Percentiles rank a stretch among this genome's conserved stretches.
Conservation (phyloP, 2,113 vertebrate species). For the Callocephalon fimbriatum region DNA sequence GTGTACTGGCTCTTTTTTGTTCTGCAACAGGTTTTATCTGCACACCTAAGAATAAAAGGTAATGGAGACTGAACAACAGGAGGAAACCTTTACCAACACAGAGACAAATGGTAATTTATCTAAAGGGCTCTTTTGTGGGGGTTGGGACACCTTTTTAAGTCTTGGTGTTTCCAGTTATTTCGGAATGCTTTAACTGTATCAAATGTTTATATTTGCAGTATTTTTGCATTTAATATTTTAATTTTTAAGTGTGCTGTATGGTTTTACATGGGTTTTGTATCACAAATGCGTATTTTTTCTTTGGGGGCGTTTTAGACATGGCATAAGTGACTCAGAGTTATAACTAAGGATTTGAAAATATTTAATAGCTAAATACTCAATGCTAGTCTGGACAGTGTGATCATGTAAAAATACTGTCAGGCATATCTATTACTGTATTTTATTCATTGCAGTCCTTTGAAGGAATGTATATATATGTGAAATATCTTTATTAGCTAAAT, state of each 20-base stretch:
- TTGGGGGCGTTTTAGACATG: not conserved
- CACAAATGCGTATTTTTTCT: not conserved
- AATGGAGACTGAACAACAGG: conserved; percentile 96
- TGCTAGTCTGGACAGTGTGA: not conserved
- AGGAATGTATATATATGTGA: too few species aligned
- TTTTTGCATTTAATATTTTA: not conserved
- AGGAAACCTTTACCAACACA: conserved; percentile 91
- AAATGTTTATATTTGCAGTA: not conserved
- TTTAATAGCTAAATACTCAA: not conserved
- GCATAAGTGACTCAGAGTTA: not conserved
- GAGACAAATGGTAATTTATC: conserved; percentile 92
- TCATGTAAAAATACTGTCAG: not conserved
- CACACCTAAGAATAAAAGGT: conserved; percentile 66
- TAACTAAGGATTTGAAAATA: not conserved
- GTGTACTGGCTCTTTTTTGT: not conserved
- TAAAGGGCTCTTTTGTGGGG: too few species aligned
- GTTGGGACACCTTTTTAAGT: too few species aligned
- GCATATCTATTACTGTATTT: not conserved
- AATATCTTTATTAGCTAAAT: too few species aligned
- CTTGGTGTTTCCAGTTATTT: too few species aligned
- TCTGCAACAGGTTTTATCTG: conserved; percentile 55
- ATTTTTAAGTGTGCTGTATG: not conserved
- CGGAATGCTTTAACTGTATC: not conserved
- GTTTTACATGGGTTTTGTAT: not conserved
- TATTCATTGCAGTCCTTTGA: not conserved